phyloP scores from a whole-genome alignment of 2,113 vertebrate genomes.

The Tragelaphus imberbis region DNA sequence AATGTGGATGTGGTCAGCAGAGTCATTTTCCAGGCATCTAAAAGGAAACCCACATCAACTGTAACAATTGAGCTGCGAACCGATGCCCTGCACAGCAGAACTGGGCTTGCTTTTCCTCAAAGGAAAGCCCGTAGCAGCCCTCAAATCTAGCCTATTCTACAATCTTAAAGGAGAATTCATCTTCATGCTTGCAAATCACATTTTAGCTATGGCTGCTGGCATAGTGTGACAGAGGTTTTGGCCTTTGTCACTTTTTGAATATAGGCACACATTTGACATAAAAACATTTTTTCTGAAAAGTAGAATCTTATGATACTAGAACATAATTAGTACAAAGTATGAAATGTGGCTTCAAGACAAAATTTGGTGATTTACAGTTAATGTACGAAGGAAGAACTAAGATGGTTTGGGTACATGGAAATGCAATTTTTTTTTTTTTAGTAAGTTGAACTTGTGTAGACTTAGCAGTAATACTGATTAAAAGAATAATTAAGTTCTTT shows the following conservation, averaged over 20 bases:
- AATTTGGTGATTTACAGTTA: constrained; percentile 10
- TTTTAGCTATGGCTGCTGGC: background rate
- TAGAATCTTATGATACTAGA: background rate
- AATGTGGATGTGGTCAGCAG: constrained; percentile 97
- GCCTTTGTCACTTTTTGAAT: background rate
- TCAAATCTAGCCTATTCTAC: background rate
- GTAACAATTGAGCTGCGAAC: constrained; percentile 86
- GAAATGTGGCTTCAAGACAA: background rate
- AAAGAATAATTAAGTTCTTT: background rate
- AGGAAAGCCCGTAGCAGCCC: constrained; percentile 5
- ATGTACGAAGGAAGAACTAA: background rate
- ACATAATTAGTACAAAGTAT: background rate
- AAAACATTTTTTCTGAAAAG: constrained; percentile 15
- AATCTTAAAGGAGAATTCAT: background rate
- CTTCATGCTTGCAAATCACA: background rate
- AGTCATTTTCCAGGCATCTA: constrained; percentile 97
- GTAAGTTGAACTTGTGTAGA: background rate
- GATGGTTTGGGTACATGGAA: background rate
- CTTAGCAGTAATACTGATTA: background rate
- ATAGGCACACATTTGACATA: background rate
- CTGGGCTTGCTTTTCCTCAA: constrained; percentile 56
- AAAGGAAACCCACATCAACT: constrained; percentile 99
- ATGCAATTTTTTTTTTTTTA: background rate
- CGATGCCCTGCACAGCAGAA: constrained; percentile 80
- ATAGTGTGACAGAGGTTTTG: background rate